phyloP scores from a whole-genome alignment of 2,113 vertebrate genomes.

The Glaucidium brasilianum region DNA sequence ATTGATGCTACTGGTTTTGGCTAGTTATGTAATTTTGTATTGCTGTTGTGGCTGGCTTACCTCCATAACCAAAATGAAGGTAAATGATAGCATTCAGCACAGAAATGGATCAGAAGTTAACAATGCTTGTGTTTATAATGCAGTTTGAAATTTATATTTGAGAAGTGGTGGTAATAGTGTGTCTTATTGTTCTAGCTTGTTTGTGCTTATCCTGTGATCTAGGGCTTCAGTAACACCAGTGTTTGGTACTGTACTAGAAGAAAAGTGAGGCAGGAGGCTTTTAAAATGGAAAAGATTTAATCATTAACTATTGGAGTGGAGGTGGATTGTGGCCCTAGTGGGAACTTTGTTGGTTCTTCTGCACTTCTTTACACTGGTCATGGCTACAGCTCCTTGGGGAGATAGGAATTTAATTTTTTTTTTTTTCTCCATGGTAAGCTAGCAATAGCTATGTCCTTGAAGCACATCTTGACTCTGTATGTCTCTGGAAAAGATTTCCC shows the following conservation, averaged over 20 bases:
- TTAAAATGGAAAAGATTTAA: neutral
- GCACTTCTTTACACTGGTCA: neutral
- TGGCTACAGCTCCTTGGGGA: neutral
- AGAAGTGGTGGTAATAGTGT: neutral
- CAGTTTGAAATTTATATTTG: neutral
- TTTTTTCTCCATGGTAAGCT: accelerated
- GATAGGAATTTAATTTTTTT: neutral
- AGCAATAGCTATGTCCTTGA: neutral
- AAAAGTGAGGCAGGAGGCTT: neutral
- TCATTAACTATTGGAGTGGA: neutral
- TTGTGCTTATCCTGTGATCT: neutral
- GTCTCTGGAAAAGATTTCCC: neutral
- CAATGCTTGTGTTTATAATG: constrained; percentile 1
- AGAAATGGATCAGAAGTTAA: constrained; percentile 31
- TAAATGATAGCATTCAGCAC: constrained; percentile 33
- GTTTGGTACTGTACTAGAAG: neutral
- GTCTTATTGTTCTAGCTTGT: neutral
- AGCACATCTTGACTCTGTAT: neutral
- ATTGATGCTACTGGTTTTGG: constrained; percentile 2
- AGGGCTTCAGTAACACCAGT: neutral
- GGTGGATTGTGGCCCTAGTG: neutral
- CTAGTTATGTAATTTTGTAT: neutral
- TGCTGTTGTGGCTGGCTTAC: constrained; percentile 39
- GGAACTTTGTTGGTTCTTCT: neutral
- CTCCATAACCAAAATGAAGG: constrained; percentile 35